Evolutionary conservation across 2,797 vertebrate genomes (phyloP).

Genomic region (Galaxias olidus): DNA sequence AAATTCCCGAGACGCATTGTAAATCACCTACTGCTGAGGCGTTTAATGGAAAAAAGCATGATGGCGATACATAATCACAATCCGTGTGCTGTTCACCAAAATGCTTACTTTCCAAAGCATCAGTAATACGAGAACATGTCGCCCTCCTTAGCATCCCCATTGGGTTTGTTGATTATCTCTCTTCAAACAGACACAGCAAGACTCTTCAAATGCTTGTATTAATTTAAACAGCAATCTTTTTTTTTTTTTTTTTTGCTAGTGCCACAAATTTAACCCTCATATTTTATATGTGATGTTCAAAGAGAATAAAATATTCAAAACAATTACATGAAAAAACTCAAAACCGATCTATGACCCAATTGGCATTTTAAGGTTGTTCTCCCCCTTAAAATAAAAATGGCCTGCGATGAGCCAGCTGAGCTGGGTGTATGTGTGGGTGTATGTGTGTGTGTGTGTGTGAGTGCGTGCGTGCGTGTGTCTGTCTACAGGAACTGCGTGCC

Average conservation of each 20-base stretch:
- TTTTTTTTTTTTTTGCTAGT: too few relatives aligned
- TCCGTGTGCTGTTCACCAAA: slow-evolving; percentile 24
- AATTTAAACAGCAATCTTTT: too few relatives aligned
- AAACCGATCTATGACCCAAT: too few relatives aligned
- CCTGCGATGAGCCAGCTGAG: too few relatives aligned
- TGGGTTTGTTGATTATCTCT: slow-evolving; percentile 26
- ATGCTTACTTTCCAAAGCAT: slow-evolving; percentile 33
- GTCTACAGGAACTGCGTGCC: slow-evolving; percentile 26
- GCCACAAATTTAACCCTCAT: too few relatives aligned
- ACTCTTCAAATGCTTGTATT: not conserved
- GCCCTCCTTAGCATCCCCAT: slow-evolving; percentile 44
- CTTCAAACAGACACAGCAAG: slow-evolving; percentile 11
- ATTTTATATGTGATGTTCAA: too few relatives aligned
- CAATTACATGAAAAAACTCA: too few relatives aligned
- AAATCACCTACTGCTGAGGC: slow-evolving; percentile 14
- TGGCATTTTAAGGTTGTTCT: too few relatives aligned
- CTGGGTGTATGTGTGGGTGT: too few relatives aligned
- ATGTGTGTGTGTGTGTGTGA: too few relatives aligned
- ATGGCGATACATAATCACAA: slow-evolving; percentile 39
- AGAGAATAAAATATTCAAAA: too few relatives aligned
- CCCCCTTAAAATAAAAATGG: too few relatives aligned
- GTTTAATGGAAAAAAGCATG: slow-evolving; percentile 36
- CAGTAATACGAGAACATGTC: slow-evolving; percentile 17
- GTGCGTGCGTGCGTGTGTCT: not conserved
- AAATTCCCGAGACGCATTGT: slow-evolving; percentile 22